Evolutionary conservation across 2,888 invertebrate genomes (phyloP), one percentile per base, ranked within the genome.

Genomic region (Drosophila picticornis): DNA sequence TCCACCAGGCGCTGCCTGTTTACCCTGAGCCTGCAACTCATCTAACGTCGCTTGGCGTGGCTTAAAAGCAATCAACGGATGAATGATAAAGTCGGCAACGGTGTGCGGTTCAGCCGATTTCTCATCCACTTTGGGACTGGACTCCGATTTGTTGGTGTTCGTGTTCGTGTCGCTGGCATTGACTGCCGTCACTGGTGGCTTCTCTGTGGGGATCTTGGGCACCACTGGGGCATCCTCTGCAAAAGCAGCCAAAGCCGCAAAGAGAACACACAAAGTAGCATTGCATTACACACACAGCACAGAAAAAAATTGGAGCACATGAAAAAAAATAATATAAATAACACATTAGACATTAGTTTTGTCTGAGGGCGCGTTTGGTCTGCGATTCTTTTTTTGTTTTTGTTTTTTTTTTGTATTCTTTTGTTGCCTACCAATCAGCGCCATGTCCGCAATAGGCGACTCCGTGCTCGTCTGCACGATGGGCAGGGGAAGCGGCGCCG

Each of bases 21-120:
- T 87, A 38, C 91, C 91, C 74, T 81, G 77, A 1, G 51, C 57
- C 52, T 82, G 85, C 46, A 78, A 40, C 59, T 81, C 81, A 6
- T 90, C 90, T 0, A 52, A 22, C 2, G 78, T 76, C 0, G 80
- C 78, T 29, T 73, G 69, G 11, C 91, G 84, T 0, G 92, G 91
- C 75, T 91, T 92, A 29, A 91, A 88, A 4, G 91, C 91, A 56
- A 91, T 92, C 66, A 91, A 43, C 0, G 91, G 91, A 65, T 91
- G 91, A 10, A 91, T 91, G 19, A 91, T 90, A 31, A 91, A 92
- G 52, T 91, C 91, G 13, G 91, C 92, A 7, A 91, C 87, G 6
- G 92, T 91, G n/a, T 92, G 92, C 1, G 83, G 84, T 10, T 79
- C 79, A 0, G 74, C 64, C 5, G 75, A 66, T 1, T 52, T 67